A percentile compares a stretch with the other conserved stretches of the same genome.
Evolutionary conservation across 1,140 invertebrate species (phyloP).

Genomic region (Drosophila ercepeae): DNA sequence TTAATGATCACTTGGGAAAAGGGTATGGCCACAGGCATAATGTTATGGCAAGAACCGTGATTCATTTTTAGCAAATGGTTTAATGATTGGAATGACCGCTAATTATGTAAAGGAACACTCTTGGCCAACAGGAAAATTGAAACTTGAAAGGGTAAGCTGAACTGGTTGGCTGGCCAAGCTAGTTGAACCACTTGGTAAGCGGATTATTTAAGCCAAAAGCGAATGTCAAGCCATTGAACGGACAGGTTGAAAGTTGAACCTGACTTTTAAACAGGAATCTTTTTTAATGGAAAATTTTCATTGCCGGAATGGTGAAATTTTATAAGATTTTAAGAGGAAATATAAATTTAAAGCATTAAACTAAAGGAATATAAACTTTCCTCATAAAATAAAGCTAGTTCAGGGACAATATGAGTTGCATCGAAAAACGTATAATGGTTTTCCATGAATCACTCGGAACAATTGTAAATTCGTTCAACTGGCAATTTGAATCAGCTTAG

Average conservation of each 20-base stretch:
- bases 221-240: conserved; percentile 12
- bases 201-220: conserved; percentile 26
- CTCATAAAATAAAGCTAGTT: not conserved
- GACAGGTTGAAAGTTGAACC: conserved; percentile 38
- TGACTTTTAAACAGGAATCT: conserved; percentile 19
- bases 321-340: not conserved
- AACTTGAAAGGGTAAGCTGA: conserved; percentile 20
- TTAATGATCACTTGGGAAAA: not conserved
- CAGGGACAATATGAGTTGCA: not conserved
- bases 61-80: conserved; percentile 2
- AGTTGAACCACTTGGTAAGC: conserved; percentile 26
- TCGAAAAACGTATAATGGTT: not conserved
- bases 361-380: no score
- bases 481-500: conserved; percentile 30
- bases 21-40: not conserved
- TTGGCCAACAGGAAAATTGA: not conserved
- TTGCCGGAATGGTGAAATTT: conserved; percentile 1
- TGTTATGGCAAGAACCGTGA: not conserved
- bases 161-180: conserved; percentile 12
- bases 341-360: not conserved
- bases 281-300: not conserved
- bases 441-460: conserved; percentile 13
- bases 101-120: conserved; percentile 18
- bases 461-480: conserved; percentile 32
- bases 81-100: conserved; percentile 5